Evolutionary conservation across 2,888 invertebrate genomes (phyloP).

Genomic region (Synanthedon vespiformis): DNA sequence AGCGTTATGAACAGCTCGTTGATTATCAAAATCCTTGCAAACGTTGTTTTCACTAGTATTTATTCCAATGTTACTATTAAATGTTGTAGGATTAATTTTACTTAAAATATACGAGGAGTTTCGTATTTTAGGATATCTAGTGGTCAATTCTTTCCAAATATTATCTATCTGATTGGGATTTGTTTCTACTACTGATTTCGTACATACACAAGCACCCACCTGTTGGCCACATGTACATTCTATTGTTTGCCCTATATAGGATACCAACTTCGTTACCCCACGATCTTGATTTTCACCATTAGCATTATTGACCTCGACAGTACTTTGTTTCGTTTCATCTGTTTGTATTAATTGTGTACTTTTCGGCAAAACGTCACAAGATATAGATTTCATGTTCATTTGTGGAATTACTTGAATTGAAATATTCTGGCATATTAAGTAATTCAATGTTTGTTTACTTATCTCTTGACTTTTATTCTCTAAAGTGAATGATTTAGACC

Average conservation of each 20-base stretch:
- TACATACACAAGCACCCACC: constrained; percentile 32
- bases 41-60: not conserved
- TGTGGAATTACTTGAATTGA: constrained; percentile 23
- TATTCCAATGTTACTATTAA: not conserved
- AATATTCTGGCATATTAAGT: constrained; percentile 10
- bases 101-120: constrained; percentile 37
- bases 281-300: not conserved
- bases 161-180: constrained; percentile 22
- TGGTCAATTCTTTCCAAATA: constrained; percentile 26
- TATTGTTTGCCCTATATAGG: constrained; percentile 40
- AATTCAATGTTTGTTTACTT: not conserved
- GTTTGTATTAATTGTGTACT: constrained; percentile 14
- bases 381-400: constrained; percentile 24
- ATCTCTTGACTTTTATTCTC: not conserved
- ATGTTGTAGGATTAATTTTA: constrained; percentile 8
- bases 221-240: constrained; percentile 33
- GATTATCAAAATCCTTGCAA: not conserved
- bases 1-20: not conserved
- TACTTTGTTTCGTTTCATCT: constrained; percentile 4
- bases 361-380: constrained; percentile 22
- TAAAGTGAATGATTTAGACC: not conserved
- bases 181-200: constrained; percentile 26
- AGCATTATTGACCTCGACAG: not conserved
- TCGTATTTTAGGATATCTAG: constrained; percentile 12
- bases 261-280: constrained; percentile 4